Conservation (phyloP, 2,888 invertebrate genomes). For the Lepas anatifera region DNA sequence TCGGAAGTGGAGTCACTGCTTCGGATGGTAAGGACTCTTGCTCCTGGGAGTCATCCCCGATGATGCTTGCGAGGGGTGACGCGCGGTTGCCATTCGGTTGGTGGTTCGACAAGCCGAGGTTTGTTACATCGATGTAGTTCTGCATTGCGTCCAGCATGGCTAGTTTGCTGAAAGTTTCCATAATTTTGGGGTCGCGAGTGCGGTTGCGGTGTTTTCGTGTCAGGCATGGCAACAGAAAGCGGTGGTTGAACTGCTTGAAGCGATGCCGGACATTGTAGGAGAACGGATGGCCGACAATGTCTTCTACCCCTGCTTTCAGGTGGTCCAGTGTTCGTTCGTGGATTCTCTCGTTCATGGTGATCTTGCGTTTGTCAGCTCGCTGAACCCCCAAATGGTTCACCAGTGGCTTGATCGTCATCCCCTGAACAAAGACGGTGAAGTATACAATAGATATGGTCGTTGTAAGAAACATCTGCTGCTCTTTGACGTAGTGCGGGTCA, state of each 20-base stretch:
- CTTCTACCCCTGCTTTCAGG: conserved; percentile 41
- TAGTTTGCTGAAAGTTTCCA: conserved; percentile 9
- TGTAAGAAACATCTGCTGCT: conserved; percentile 39
- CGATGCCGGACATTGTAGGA: conserved; percentile 32
- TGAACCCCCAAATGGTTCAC: conserved; percentile 38
- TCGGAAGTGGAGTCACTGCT: conserved; percentile 76
- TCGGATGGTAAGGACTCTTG: too few species aligned
- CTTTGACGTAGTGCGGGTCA: conserved; percentile 33
- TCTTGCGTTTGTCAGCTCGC: conserved; percentile 28
- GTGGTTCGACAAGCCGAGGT: neutral
- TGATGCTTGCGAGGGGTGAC: neutral
- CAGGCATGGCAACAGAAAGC: conserved; percentile 3
- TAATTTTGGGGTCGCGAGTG: conserved; percentile 13
- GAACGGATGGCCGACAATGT: conserved; percentile 37
- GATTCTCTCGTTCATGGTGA: conserved; percentile 38
- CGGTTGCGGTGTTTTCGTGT: neutral
- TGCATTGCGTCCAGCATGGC: conserved; percentile 12
- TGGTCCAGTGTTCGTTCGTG: conserved; percentile 40
- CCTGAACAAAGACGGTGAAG: conserved; percentile 34
- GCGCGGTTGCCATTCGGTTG: too few species aligned
- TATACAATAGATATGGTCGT: conserved; percentile 41
- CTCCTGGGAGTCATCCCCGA: conserved; percentile 31
- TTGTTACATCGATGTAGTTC: neutral
- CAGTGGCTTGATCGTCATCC: conserved; percentile 41
- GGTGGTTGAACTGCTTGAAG: conserved; percentile 11